phyloP scores from a whole-genome alignment of 2,888 invertebrate genomes.

The Lasioglossum calceatum region DNA sequence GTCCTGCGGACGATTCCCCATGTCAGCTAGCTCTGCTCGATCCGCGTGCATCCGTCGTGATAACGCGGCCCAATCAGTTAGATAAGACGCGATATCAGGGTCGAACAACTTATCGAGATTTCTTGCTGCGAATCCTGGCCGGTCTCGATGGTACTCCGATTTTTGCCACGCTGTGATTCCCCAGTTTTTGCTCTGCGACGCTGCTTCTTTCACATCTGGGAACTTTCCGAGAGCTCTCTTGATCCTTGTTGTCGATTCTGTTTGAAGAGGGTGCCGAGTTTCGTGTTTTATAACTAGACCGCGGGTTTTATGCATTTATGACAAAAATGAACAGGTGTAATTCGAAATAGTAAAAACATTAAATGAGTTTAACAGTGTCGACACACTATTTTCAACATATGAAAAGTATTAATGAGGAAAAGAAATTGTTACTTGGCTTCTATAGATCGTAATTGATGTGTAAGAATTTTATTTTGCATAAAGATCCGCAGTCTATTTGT shows the following conservation, averaged over 20 bases:
- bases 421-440: too few species aligned
- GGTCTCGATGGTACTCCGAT: neutral
- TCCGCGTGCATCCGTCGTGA: neutral
- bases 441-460: too few species aligned
- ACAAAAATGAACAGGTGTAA: too few species aligned
- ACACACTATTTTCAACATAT: too few species aligned
- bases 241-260: neutral
- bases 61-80: constrained; percentile 7
- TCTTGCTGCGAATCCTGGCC: neutral
- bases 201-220: too few species aligned
- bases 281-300: too few species aligned
- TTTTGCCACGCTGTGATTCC: neutral
- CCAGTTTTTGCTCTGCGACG: neutral
- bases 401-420: too few species aligned
- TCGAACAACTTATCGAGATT: neutral
- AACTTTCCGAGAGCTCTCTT: neutral
- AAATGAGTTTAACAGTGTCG: too few species aligned
- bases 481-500: too few species aligned
- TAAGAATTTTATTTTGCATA: too few species aligned
- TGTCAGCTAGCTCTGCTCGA: constrained; percentile 22
- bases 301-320: too few species aligned
- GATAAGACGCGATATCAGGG: constrained; percentile 5
- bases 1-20: constrained; percentile 16
- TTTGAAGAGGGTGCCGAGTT: neutral
- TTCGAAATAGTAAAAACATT: too few species aligned